Percentiles rank a stretch among this genome's conserved stretches.
Conservation (phyloP, 2,113 vertebrate genomes). For the Australoheros scitulus region DNA sequence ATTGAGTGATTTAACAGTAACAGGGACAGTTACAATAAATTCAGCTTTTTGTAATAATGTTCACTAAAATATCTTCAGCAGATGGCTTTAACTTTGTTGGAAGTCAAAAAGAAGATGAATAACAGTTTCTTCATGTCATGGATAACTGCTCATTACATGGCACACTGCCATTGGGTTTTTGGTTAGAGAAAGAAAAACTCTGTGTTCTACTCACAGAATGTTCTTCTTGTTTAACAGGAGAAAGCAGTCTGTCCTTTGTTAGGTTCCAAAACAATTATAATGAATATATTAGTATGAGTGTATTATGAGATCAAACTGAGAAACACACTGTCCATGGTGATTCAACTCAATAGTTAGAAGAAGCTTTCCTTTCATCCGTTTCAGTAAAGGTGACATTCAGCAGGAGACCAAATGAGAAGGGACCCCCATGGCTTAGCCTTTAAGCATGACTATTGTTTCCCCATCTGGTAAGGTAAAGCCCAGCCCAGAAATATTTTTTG, state of each 20-base stretch:
- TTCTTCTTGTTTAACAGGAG: background rate
- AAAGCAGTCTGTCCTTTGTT: background rate
- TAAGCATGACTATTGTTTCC: slow-evolving; percentile 68
- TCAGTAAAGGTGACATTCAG: slow-evolving; percentile 79
- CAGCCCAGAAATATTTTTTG: slow-evolving; percentile 55
- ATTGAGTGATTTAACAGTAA: background rate
- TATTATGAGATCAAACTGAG: slow-evolving; percentile 4
- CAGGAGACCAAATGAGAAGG: slow-evolving; percentile 65
- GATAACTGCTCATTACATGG: slow-evolving; percentile 27
- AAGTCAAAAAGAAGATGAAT: slow-evolving; percentile 17
- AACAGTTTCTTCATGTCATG: slow-evolving; percentile 23
- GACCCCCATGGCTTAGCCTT: slow-evolving; percentile 66
- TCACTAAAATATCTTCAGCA: background rate
- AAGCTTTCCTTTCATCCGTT: slow-evolving; percentile 52
- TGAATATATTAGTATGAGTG: background rate
- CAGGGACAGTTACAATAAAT: background rate
- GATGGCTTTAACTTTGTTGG: background rate
- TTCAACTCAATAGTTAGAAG: slow-evolving; percentile 8
- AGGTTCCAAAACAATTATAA: background rate
- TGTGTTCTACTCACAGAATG: background rate
- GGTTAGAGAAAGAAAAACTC: background rate
- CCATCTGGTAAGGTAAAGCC: slow-evolving; percentile 69
- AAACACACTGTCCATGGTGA: background rate
- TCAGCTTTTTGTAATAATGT: background rate
- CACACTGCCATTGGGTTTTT: background rate